Base-by-base conservation (phyloP, 1,140 invertebrate genomes). In the Stenopsyche tienmushanensis region DNA sequence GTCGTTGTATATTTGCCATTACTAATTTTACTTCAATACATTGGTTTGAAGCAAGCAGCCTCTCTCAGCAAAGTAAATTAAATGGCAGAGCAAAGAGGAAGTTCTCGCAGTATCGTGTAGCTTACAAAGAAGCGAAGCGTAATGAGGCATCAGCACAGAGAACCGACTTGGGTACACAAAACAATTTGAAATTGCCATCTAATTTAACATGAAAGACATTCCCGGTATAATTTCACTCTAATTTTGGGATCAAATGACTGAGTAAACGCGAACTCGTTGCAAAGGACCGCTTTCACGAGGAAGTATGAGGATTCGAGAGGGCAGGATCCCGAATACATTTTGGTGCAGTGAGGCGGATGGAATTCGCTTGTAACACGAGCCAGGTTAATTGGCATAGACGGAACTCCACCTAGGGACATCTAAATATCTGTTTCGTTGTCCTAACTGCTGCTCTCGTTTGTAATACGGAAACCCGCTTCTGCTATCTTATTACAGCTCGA, bases 151-250 rank as follows among this genome's bases (percentile, higher is more conserved):
- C 25, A n/a, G 20, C 49, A 20, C 21, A 52, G 21, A 52, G 25
- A 20, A 20, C 49, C 20, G 49, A 52, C 7, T 10, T 25, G 9
- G 7, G n/a, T 21, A 49, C n/a, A 64, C 50, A 55, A 64, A 54
- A 55, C 62, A 64, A 55, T 64, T 64, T 55, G 50, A 26, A 55
- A 45, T 55, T 53, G 24, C 50, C 50, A 20, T 53, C 20, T 53
- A 53, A 53, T 53, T 53, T 53, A 21, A 24, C 50, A 55, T 52
- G 50, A 26, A 53, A 53, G 50, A 53, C 50, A 53, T 53, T 53
- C 23, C 20, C 50, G 23, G 50, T 53, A 20, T 53, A 53, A 53
- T 53, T 53, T 26, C 50, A 17, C 50, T 26, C 20, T 53, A 53
- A 53, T 53, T 53, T 53, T 53, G 50, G 50, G 50, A 53, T 53